Evolutionary conservation across 92 coral and sea anemone species (phyloP), one percentile per base, ranked within the genome.

Genomic region (Porites rus): DNA sequence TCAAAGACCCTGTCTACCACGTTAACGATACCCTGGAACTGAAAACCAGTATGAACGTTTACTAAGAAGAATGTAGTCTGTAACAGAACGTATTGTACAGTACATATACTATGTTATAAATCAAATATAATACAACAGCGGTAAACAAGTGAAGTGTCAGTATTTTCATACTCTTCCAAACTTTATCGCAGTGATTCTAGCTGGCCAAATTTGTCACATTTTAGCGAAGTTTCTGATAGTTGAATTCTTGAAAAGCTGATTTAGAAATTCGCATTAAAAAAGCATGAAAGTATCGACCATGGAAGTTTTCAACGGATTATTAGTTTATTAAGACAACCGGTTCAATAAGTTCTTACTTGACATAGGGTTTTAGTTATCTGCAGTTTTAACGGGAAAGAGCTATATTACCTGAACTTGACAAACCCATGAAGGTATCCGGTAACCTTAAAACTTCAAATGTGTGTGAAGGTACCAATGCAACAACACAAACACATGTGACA

Each of bases 381-480:
- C 25, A 24, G 25, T 24, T 24, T 24, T 24, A 24, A 24, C 25
- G 25, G 25, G 25, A 24, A 24, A 24, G 25, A 24, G 25, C 25
- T 24, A 24, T 1, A 24, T 24, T 24, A 24, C 25, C 25, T 24
- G 25, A 24, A 24, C 25, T 1, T 61, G 1, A 8, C 65, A 61
- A 0, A 61, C 65, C 65, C 18, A 61, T 61, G 65, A 61, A 7
- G n/a, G 65, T 61, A 61, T 61, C 65, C 65, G 18, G 65, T 11
- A 61, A 10, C 65, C 1, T 0, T 61, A 7, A 61, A 10, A 61
- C 65, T 61, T 61, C 65, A 10, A 61, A 61, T 7, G 65, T 61
- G 65, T 61, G 65, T 10, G 65, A 61, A 61, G 65, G 65, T 31
- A 61, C 65, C 65, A 61, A 61, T 61, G 65, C 65, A 61, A 61